phyloP scores from a whole-genome alignment of 2,888 invertebrate genomes.

The Acronicta alni region DNA sequence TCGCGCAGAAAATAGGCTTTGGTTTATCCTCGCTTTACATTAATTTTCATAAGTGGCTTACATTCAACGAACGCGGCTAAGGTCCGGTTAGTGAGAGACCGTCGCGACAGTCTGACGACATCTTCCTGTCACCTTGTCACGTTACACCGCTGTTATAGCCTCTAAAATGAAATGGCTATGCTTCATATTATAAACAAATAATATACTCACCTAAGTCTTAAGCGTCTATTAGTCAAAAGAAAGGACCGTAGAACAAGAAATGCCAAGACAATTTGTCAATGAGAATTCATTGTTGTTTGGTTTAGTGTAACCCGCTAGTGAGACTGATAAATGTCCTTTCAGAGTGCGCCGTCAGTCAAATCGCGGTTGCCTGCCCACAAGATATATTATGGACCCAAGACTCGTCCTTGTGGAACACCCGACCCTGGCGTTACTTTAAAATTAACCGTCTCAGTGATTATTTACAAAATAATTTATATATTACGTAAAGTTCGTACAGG shows the following conservation, averaged over 20 bases:
- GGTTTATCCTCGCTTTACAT: conserved; percentile 87
- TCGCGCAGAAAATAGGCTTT: conserved; percentile 88
- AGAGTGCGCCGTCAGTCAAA: conserved; percentile 88
- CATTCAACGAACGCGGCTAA: conserved; percentile 72
- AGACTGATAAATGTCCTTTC: conserved; percentile 89
- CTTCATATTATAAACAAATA: conserved; percentile 15
- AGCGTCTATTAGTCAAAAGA: conserved; percentile 76
- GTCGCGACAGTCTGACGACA: conserved; percentile 48
- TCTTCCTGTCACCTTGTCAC: conserved; percentile 24
- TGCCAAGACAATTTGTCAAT: conserved; percentile 87
- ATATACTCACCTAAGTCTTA: conserved; percentile 45
- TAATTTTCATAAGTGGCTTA: conserved; percentile 88
- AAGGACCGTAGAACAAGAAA: conserved; percentile 78
- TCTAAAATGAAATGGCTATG: conserved; percentile 35
- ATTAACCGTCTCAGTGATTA: conserved; percentile 80
- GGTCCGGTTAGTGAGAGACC: conserved; percentile 56
- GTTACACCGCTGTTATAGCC: conserved; percentile 32
- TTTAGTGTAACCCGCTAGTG: conserved; percentile 88
- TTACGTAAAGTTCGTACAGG: conserved; percentile 27
- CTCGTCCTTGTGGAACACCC: conserved; percentile 81
- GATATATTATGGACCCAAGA: conserved; percentile 88
- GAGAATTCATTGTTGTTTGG: conserved; percentile 89
- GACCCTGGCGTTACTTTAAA: conserved; percentile 80
- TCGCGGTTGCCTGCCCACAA: conserved; percentile 88
- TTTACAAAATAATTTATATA: conserved; percentile 60